Conservation (phyloP, 2,797 vertebrate species). For the Alfaro cultratus region DNA sequence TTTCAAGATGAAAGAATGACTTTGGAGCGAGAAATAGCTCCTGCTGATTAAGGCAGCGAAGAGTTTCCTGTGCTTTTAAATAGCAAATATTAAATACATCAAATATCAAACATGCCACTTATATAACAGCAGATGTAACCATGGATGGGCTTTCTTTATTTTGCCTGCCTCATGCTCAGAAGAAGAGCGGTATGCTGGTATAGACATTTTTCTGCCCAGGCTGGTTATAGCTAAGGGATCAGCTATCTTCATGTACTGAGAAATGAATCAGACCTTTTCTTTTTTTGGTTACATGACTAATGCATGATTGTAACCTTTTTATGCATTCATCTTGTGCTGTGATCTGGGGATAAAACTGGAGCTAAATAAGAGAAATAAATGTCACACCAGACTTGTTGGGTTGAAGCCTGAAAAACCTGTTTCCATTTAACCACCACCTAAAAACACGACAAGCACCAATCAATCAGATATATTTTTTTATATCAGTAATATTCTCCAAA, state of each 20-base stretch:
- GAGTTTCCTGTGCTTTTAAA: not conserved
- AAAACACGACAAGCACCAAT: not conserved
- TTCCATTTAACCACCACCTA: no score
- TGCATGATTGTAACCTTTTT: not conserved
- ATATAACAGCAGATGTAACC: not conserved
- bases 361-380: not conserved
- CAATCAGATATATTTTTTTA: not conserved
- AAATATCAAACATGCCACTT: not conserved
- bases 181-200: not conserved
- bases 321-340: not conserved
- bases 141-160: not conserved
- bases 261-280: not conserved
- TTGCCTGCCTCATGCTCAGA: not conserved
- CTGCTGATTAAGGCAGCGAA: not conserved
- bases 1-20: not conserved
- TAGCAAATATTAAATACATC: not conserved
- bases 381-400: not conserved
- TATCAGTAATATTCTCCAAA: not conserved
- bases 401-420: not conserved
- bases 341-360: not conserved
- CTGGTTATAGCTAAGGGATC: not conserved
- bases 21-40: not conserved
- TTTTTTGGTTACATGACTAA: conserved; percentile 8
- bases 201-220: not conserved
- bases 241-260: not conserved